Evolutionary conservation across 1,140 invertebrate genomes (phyloP).

Genomic region (Drosophila pallidifrons): DNA sequence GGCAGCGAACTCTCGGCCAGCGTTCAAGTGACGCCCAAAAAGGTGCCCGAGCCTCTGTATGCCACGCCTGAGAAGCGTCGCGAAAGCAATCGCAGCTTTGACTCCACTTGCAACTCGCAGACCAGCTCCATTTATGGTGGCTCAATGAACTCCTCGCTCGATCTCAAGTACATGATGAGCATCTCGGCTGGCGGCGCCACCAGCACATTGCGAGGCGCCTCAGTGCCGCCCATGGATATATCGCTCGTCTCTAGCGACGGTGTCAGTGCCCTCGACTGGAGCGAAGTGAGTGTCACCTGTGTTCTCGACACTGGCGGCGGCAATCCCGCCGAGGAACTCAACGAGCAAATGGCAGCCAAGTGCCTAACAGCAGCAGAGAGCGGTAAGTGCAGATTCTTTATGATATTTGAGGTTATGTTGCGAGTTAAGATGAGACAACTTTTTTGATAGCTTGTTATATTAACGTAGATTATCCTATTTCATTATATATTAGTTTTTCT

Average conservation of each 20-base stretch:
- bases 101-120: constrained; percentile 74
- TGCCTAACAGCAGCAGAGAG: constrained; percentile 75
- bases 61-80: constrained; percentile 81
- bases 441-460: no score
- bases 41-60: constrained; percentile 63
- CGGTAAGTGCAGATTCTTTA: constrained; percentile 59
- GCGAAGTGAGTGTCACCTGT: constrained; percentile 63
- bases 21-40: constrained; percentile 39
- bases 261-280: constrained; percentile 67
- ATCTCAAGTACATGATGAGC: constrained; percentile 72
- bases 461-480: no score
- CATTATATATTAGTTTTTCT: no score
- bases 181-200: constrained; percentile 51
- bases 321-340: constrained; percentile 71
- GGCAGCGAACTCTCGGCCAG: constrained; percentile 38
- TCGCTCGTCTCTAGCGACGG: constrained; percentile 69
- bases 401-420: background rate
- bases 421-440: background rate
- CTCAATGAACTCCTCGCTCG: constrained; percentile 77
- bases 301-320: constrained; percentile 61
- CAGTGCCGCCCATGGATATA: constrained; percentile 67
- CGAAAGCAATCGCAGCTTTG: constrained; percentile 77
- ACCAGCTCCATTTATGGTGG: constrained; percentile 76
- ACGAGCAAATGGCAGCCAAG: constrained; percentile 73
- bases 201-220: constrained; percentile 68